phyloP scores from a whole-genome alignment of 2,113 vertebrate genomes.

The Micronisus gabar region DNA sequence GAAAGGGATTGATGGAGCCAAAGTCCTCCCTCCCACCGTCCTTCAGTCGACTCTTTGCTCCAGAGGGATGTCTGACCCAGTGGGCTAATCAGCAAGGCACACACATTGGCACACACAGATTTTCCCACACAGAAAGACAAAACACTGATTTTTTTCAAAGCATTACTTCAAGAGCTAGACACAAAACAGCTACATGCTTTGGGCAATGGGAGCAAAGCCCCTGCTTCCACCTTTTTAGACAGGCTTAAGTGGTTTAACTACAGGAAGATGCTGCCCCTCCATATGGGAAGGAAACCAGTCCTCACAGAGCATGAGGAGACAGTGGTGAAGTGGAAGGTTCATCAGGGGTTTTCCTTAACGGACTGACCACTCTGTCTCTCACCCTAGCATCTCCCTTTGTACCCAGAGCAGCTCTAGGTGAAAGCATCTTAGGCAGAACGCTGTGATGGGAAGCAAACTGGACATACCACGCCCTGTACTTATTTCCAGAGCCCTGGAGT shows the following conservation, averaged over 20 bases:
- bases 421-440: neutral
- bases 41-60: neutral
- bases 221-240: neutral
- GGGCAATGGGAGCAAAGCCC: neutral
- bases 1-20: conserved; percentile 30
- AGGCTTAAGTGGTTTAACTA: neutral
- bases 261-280: neutral
- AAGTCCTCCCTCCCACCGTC: neutral
- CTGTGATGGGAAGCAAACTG: neutral
- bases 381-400: neutral
- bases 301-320: neutral
- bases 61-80: neutral
- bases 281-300: neutral
- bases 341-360: neutral
- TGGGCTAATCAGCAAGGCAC: conserved; percentile 7
- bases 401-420: neutral
- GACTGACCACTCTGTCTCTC: too few relatives aligned
- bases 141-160: conserved; percentile 25
- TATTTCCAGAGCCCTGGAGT: neutral
- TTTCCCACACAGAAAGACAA: conserved; percentile 47
- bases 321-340: neutral
- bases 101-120: neutral
- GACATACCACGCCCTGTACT: fast-evolving
- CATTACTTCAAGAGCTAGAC: neutral
- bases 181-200: neutral